Evolutionary conservation across 2,797 vertebrate species (phyloP).

Genomic region (Myotis pilosus): DNA sequence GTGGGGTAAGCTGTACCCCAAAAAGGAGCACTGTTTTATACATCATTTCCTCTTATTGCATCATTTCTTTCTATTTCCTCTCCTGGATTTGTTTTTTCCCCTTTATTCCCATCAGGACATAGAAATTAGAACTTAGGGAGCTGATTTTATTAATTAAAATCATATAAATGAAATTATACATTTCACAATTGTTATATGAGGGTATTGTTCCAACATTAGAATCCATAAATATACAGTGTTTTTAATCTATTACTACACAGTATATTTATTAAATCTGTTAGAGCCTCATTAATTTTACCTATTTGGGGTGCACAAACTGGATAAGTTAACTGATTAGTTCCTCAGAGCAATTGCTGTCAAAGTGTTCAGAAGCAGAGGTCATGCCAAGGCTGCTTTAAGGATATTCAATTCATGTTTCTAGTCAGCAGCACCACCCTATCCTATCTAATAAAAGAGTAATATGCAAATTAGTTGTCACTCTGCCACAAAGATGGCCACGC

Average conservation of each 20-base stretch:
- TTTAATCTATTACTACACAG: background rate
- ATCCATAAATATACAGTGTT: background rate
- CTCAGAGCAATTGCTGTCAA: background rate
- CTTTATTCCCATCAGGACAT: background rate
- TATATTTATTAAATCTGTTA: background rate
- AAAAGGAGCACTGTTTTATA: background rate
- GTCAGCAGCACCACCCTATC: background rate
- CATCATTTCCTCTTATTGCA: background rate
- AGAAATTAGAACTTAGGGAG: conserved; percentile 13
- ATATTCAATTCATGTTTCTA: background rate
- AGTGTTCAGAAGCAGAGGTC: background rate
- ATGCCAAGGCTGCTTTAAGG: background rate
- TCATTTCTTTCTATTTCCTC: background rate
- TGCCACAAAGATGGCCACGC: too few species aligned
- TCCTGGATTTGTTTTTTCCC: background rate
- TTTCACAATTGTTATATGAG: background rate
- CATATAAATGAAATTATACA: conserved; percentile 7
- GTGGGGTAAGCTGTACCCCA: background rate
- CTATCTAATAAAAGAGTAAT: too few species aligned
- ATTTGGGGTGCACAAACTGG: background rate
- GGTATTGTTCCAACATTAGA: background rate
- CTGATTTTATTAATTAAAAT: conserved; percentile 39
- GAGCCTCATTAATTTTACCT: conserved; percentile 23
- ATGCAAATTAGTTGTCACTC: too few species aligned
- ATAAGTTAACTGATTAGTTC: background rate